Conservation (phyloP, 2,888 invertebrate species). For the Cantharis rufa region DNA sequence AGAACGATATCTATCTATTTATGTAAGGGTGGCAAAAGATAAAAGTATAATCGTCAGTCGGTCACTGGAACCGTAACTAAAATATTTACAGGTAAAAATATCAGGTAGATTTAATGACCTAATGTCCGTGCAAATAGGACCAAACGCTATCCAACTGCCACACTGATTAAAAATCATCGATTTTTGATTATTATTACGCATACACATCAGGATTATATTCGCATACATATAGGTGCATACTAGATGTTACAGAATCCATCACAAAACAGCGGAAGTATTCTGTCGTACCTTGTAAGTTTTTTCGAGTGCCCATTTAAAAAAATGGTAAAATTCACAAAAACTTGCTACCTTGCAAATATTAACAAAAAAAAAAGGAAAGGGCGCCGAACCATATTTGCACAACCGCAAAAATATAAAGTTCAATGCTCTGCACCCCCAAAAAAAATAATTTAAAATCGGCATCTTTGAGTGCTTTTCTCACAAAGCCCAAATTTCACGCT, state of each 20-base stretch:
- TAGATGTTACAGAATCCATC: too few relatives aligned
- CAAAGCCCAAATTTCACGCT: conserved; percentile 34
- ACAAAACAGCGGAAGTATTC: not conserved
- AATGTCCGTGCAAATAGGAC: conserved; percentile 5
- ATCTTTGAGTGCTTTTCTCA: conserved; percentile 29
- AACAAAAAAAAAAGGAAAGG: conserved; percentile 26
- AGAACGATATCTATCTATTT: conserved; percentile 7
- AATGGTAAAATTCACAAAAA: conserved; percentile 7
- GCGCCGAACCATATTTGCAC: conserved; percentile 32
- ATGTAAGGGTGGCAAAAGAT: conserved; percentile 6
- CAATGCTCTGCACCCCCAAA: conserved; percentile 29
- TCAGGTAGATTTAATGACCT: conserved; percentile 27
- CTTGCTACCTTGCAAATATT: conserved; percentile 10
- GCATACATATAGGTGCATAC: not conserved
- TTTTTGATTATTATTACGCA: not conserved
- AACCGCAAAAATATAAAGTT: conserved; percentile 22
- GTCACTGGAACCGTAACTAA: conserved; percentile 15
- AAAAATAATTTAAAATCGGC: conserved; percentile 36
- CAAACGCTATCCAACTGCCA: not conserved
- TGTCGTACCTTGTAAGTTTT: not conserved
- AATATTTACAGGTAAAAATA: conserved; percentile 24
- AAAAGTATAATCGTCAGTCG: conserved; percentile 23
- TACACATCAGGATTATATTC: too few relatives aligned
- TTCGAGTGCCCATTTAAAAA: conserved; percentile 5
- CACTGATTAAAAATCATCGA: not conserved